A percentile compares a stretch with the other conserved stretches of the same genome.
These are phyloP conservation scores for Himantopus leucocephalus DNA, from an alignment of 2,113 vertebrate species.

Conservation along the genomic window DNA sequence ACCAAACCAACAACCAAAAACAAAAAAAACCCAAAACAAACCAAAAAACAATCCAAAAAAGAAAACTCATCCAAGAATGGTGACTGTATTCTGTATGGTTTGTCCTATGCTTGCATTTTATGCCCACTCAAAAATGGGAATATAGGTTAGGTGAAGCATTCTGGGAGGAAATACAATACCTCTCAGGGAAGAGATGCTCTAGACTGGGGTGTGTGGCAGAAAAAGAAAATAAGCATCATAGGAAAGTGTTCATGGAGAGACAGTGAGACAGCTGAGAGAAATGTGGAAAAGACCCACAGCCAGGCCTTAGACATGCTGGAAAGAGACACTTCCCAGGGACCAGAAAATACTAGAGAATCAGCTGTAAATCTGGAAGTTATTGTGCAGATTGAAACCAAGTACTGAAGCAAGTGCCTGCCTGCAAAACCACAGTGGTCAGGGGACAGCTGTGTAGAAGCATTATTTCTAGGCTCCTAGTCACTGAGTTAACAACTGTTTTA, in stretches of 20 bases:
- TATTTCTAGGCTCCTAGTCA: neutral
- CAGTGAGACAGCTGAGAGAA: neutral
- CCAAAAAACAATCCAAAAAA: neutral
- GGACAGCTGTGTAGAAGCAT: neutral
- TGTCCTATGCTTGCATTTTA: neutral
- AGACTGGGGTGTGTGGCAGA: neutral
- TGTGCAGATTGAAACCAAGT: neutral
- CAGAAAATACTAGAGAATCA: neutral
- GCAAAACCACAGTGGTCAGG: neutral
- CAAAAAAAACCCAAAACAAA: neutral
- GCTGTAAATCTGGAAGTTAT: neutral
- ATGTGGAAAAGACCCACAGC: neutral
- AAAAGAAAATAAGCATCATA: neutral
- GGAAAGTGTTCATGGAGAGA: neutral
- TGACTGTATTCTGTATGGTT: neutral
- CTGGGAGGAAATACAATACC: neutral
- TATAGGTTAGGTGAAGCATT: neutral
- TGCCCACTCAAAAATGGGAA: neutral
- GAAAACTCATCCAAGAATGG: neutral
- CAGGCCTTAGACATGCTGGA: neutral
- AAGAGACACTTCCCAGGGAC: neutral
- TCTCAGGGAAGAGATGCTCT: neutral
- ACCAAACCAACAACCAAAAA: neutral
- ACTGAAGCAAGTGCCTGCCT: neutral
- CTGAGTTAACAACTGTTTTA: neutral